phyloP scores from a whole-genome alignment of 2,113 vertebrate species.

The Pituophis catenifer region DNA sequence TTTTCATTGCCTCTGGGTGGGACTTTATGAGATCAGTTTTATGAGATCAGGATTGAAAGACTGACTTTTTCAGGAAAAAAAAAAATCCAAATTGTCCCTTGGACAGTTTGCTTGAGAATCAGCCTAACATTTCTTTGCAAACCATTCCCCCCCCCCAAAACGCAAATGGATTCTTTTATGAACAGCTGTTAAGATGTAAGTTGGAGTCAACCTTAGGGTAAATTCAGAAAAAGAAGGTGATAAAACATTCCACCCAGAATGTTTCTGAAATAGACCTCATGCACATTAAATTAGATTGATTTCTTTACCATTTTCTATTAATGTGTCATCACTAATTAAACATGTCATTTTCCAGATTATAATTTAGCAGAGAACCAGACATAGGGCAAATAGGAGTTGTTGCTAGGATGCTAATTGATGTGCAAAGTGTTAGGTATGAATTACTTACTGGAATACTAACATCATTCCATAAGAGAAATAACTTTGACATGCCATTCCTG shows the following conservation, averaged over 20 bases:
- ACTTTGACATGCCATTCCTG: not conserved
- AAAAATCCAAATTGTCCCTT: not conserved
- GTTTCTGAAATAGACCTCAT: not conserved
- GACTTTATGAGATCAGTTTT: not conserved
- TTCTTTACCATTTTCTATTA: not conserved
- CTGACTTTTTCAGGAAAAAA: not conserved
- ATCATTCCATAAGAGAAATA: constrained; percentile 3
- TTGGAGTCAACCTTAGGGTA: not conserved
- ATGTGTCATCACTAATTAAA: constrained; percentile 19
- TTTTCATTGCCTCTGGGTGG: not conserved
- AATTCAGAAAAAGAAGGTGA: not conserved
- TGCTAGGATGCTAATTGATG: constrained; percentile 1
- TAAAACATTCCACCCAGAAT: not conserved
- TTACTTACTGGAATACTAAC: not conserved
- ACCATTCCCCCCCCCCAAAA: too few relatives aligned
- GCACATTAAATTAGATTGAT: not conserved
- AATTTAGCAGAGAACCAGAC: not conserved
- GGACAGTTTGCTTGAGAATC: not conserved
- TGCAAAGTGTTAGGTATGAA: not conserved
- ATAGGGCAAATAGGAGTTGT: not conserved
- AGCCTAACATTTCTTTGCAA: not conserved
- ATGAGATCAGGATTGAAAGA: not conserved
- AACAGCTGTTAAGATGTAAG: not conserved
- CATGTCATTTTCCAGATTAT: not conserved
- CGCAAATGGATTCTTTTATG: not conserved